phyloP scores from a whole-genome alignment of 2,797 vertebrate species.

The Macrochelys suwanniensis region DNA sequence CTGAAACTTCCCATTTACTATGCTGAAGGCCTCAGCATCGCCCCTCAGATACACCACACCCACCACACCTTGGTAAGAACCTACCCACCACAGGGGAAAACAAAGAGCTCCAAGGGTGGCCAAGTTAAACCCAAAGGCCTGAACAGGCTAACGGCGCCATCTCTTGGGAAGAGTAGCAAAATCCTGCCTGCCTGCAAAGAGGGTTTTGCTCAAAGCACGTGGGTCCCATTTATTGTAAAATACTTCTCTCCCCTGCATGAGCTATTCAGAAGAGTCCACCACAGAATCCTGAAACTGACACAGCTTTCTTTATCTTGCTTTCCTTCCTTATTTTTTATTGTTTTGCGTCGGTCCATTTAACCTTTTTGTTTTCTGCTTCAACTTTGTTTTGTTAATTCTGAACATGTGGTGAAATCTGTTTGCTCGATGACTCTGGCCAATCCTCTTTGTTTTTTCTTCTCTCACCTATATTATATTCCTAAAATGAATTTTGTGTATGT shows the following conservation, averaged over 20 bases:
- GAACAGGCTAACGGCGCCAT: neutral
- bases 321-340: neutral
- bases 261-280: slow-evolving; percentile 74
- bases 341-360: slow-evolving; percentile 28
- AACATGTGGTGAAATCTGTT: neutral
- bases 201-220: neutral
- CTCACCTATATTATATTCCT: neutral
- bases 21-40: neutral
- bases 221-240: neutral
- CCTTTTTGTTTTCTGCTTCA: neutral
- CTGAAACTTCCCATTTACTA: neutral
- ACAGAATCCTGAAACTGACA: slow-evolving; percentile 30
- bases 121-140: neutral
- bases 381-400: slow-evolving; percentile 7
- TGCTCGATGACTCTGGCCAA: slow-evolving; percentile 6
- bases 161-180: neutral
- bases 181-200: neutral
- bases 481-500: slow-evolving; percentile 23
- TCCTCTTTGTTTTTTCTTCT: slow-evolving; percentile 23
- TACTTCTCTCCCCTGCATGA: slow-evolving; percentile 33
- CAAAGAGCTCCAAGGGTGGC: neutral
- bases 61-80: no score
- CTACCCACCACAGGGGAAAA: neutral
- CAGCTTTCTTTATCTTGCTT: slow-evolving; percentile 9
- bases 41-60: no score